phyloP scores from a whole-genome alignment of 2,797 vertebrate genomes.

The Rallus crepitans region DNA sequence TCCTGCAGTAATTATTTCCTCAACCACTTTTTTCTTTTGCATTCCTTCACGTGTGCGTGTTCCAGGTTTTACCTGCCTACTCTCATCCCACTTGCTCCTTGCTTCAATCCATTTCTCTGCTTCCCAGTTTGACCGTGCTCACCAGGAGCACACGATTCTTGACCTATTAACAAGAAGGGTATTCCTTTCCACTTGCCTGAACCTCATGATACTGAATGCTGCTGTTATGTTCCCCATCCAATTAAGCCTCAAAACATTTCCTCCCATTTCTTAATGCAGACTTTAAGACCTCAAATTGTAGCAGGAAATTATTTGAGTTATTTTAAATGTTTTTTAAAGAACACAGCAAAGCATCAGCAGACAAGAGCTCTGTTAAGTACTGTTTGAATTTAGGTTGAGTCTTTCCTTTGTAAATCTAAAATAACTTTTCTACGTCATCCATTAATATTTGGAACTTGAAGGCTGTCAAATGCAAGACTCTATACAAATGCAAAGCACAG shows the following conservation, averaged over 20 bases:
- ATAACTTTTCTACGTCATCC: not conserved
- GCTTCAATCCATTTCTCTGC: not conserved
- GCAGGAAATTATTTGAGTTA: constrained; percentile 38
- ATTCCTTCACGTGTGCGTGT: not conserved
- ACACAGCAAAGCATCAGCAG: not conserved
- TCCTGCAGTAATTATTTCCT: not conserved
- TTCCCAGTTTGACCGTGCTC: not conserved
- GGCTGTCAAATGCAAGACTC: not conserved
- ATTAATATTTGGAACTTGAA: constrained; percentile 1
- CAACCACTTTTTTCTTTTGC: not conserved
- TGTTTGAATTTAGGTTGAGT: not conserved
- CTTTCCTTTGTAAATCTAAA: not conserved
- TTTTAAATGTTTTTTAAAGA: not conserved
- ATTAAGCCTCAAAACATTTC: constrained; percentile 1
- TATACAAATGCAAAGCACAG: not conserved
- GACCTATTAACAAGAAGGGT: not conserved
- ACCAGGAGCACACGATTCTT: not conserved
- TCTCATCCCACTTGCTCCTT: not conserved
- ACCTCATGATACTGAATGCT: not conserved
- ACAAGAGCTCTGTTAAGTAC: not conserved
- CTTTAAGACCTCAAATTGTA: constrained; percentile 31
- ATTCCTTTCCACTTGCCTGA: not conserved
- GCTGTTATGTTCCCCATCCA: not conserved
- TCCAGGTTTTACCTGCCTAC: not conserved
- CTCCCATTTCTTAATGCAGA: not conserved